These are phyloP conservation scores for Norana najaformis DNA, from an alignment of 2,888 invertebrate species.

Conservation along the genomic window DNA sequence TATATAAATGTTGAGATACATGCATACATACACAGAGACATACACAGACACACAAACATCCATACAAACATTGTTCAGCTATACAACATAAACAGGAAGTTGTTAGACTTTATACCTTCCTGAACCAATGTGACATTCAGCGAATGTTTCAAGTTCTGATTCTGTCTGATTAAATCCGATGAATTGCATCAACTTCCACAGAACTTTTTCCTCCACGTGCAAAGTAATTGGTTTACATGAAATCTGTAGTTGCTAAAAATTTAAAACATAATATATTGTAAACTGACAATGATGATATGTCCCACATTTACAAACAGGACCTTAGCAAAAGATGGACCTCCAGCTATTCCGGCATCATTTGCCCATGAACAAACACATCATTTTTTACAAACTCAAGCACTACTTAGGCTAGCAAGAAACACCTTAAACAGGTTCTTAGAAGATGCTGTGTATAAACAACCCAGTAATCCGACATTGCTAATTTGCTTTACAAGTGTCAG, in stretches of 20 bases:
- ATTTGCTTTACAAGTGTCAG: too few relatives aligned
- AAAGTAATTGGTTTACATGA: conserved; percentile 81
- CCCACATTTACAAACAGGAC: neutral
- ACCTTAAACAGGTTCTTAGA: too few relatives aligned
- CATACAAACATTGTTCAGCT: neutral
- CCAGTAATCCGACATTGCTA: too few relatives aligned
- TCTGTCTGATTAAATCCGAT: conserved; percentile 65
- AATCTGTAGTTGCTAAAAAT: conserved; percentile 74
- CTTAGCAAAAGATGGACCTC: too few relatives aligned
- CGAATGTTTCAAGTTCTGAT: conserved; percentile 70
- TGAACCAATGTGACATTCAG: conserved; percentile 49
- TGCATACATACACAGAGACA: neutral
- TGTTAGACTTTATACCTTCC: neutral
- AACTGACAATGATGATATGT: neutral
- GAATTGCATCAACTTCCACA: conserved; percentile 72
- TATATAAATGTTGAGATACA: neutral
- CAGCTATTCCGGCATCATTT: too few relatives aligned
- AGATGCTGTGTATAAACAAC: too few relatives aligned
- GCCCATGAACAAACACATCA: too few relatives aligned
- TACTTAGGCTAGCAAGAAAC: too few relatives aligned
- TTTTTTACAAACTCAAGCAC: too few relatives aligned
- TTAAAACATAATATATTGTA: conserved; percentile 27
- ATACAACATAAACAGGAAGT: neutral
- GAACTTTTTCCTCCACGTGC: conserved; percentile 82
- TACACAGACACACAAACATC: neutral